Evolutionary conservation across 2,113 vertebrate genomes (phyloP).

Genomic region (Tamias sibiricus): DNA sequence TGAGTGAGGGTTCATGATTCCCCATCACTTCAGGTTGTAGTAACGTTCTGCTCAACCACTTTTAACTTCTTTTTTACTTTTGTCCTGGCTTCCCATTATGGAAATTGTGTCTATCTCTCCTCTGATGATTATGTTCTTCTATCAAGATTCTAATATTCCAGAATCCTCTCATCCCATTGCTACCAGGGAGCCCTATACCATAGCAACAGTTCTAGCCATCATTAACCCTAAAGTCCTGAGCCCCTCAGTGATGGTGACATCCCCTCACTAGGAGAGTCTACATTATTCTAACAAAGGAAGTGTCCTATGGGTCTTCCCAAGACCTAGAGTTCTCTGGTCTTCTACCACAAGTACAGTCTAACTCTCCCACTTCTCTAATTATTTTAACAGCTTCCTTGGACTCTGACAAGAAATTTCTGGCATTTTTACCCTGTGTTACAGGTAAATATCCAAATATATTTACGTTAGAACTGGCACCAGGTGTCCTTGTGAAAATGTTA

Average conservation of each 20-base stretch:
- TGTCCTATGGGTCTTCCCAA: not conserved
- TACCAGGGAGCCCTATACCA: not conserved
- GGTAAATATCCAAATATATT: not conserved
- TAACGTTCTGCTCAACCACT: not conserved
- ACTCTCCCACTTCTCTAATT: not conserved
- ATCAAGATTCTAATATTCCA: not conserved
- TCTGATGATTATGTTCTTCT: not conserved
- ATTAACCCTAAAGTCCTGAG: not conserved
- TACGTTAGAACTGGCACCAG: not conserved
- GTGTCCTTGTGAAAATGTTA: not conserved
- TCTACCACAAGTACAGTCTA: not conserved
- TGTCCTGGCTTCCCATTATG: not conserved
- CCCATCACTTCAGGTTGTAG: not conserved
- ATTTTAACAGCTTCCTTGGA: not conserved
- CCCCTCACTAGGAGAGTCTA: not conserved
- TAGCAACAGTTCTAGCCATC: not conserved
- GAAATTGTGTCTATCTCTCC: not conserved
- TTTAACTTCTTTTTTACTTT: not conserved
- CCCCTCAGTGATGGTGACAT: not conserved
- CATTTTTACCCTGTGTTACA: not conserved
- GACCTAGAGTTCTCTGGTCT: not conserved
- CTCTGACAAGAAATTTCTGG: not conserved
- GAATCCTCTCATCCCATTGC: not conserved
- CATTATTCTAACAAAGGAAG: not conserved
- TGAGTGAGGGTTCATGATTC: not conserved